Percentiles rank a stretch among this genome's conserved stretches.
Evolutionary conservation across 92 coral and sea anemone species (phyloP).

Genomic region (Meandrina meandrites): DNA sequence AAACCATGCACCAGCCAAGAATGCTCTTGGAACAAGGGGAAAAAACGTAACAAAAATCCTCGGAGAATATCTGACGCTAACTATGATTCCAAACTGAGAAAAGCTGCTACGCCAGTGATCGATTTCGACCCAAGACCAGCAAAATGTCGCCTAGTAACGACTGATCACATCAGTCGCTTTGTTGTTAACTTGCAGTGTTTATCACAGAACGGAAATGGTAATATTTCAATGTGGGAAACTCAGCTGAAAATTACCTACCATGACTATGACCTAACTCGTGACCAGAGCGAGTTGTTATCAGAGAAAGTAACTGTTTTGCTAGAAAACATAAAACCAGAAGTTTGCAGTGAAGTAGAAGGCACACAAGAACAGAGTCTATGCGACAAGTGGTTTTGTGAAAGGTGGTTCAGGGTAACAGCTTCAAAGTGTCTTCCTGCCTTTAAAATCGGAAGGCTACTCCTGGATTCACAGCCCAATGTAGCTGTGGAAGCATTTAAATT

Average conservation of each 20-base stretch:
- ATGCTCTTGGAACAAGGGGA: conserved; percentile 73
- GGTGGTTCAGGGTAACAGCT: conserved; percentile 55
- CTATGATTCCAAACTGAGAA: conserved; percentile 41
- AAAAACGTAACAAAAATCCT: conserved; percentile 55
- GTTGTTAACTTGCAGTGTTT: conserved; percentile 33
- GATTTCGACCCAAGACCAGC: conserved; percentile 73
- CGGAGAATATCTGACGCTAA: conserved; percentile 39
- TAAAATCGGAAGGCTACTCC: conserved; percentile 20
- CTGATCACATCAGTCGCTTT: conserved; percentile 31
- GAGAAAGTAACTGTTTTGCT: conserved; percentile 20
- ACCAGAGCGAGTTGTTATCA: conserved; percentile 22
- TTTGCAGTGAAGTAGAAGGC: conserved; percentile 25
- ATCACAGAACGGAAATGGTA: conserved; percentile 27
- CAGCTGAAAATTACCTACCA: conserved; percentile 37
- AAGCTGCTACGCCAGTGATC: conserved; percentile 36
- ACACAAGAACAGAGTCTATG: conserved; percentile 43
- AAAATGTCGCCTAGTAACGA: conserved; percentile 36
- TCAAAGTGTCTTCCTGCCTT: conserved; percentile 52
- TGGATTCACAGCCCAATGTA: conserved; percentile 9
- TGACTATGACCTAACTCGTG: conserved; percentile 38
- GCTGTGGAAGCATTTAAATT: conserved; percentile 19
- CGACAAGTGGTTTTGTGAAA: conserved; percentile 46
- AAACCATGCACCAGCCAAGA: conserved; percentile 53
- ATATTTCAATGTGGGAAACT: conserved; percentile 57
- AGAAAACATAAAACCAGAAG: conserved; percentile 32